Conservation (phyloP, 2,113 vertebrate species). For the Corynorhinus townsendii region DNA sequence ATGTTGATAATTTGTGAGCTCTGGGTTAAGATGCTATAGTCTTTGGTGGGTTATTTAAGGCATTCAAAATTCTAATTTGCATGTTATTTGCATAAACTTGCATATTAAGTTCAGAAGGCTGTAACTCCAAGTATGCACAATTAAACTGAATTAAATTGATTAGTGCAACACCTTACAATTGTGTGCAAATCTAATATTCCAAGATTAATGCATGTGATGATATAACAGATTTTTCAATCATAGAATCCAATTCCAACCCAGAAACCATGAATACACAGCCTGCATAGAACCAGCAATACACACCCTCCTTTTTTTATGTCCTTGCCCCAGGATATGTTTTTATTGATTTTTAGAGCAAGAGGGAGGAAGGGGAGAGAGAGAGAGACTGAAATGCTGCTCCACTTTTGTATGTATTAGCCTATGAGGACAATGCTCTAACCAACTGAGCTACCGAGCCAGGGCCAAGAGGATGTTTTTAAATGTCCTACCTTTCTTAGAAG, state of each 20-base stretch:
- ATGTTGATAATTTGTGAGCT: not conserved
- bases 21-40: not conserved
- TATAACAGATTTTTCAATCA: slow-evolving; percentile 6
- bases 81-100: not conserved
- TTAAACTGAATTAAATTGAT: slow-evolving; percentile 23
- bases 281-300: not conserved
- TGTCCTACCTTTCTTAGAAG: not conserved
- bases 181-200: not conserved
- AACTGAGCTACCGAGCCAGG: not conserved
- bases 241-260: not conserved
- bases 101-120: slow-evolving; percentile 6
- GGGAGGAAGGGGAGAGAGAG: too few species aligned
- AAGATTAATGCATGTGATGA: not conserved
- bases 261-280: not conserved
- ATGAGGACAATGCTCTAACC: not conserved
- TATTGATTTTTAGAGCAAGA: too few species aligned
- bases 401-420: too few species aligned
- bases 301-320: not conserved
- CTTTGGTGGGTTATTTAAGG: slow-evolving; percentile 3
- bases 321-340: too few species aligned
- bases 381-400: too few species aligned
- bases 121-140: slow-evolving; percentile 19
- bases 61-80: slow-evolving; percentile 20
- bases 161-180: not conserved
- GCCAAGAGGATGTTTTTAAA: not conserved